Percentiles rank a stretch among this genome's conserved stretches.
Evolutionary conservation across 2,113 vertebrate genomes (phyloP).

Genomic region (Butorides virescens): DNA sequence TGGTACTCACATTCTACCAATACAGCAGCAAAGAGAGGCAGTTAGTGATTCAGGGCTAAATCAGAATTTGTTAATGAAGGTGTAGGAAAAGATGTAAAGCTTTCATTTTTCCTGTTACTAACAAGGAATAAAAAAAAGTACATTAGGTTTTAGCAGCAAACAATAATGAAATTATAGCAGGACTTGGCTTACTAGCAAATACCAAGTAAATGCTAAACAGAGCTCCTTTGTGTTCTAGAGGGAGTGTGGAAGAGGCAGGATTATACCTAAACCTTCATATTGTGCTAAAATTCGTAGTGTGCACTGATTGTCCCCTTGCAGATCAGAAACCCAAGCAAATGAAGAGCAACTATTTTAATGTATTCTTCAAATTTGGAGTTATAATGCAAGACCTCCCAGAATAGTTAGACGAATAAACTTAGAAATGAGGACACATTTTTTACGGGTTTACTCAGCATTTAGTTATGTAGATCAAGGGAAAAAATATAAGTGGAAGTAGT

Average conservation of each 20-base stretch:
- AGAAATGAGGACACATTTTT: background rate
- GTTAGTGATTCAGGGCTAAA: background rate
- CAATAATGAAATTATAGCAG: background rate
- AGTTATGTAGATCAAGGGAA: background rate
- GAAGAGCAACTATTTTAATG: background rate
- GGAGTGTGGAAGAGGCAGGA: background rate
- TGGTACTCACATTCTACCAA: background rate
- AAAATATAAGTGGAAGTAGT: constrained; percentile 7
- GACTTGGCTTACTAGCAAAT: background rate
- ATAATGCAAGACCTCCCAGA: background rate
- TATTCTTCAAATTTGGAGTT: background rate
- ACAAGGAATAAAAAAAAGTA: background rate
- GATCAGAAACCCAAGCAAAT: background rate
- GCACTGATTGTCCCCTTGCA: background rate
- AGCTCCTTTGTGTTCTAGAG: background rate
- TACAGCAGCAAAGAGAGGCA: background rate
- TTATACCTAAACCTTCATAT: background rate
- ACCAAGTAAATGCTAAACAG: background rate
- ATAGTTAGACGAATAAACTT: background rate
- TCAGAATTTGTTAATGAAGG: background rate
- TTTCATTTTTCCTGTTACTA: background rate
- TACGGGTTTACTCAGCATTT: background rate
- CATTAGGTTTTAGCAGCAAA: background rate
- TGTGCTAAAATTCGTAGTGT: background rate
- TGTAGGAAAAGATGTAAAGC: background rate